phyloP scores from a whole-genome alignment of 30 jellyfish, hydroid and myxozoan genomes.

The Morbakka virulenta region DNA sequence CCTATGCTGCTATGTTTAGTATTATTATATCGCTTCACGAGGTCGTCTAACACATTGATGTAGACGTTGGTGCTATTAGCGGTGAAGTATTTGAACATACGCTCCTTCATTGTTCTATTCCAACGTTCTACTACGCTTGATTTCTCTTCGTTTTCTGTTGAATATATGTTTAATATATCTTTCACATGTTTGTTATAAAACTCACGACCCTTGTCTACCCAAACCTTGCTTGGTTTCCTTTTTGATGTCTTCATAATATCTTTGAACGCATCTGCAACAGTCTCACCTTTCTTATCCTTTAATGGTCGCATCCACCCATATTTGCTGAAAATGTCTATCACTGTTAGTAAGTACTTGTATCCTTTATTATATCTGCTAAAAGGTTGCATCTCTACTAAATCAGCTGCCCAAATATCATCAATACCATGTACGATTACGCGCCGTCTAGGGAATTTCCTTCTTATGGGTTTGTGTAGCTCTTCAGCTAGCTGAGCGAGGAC shows the following conservation, averaged over 20 bases:
- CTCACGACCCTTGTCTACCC: background rate
- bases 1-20: conserved; percentile 29
- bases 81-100: conserved; percentile 27
- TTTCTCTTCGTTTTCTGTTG: conserved; percentile 14
- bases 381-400: too few relatives aligned
- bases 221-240: too few relatives aligned
- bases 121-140: conserved; percentile 43
- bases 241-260: too few relatives aligned
- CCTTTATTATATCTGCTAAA: too few relatives aligned
- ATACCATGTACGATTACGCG: too few relatives aligned
- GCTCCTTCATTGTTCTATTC: conserved; percentile 37
- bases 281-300: conserved; percentile 16
- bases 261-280: background rate
- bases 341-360: conserved; percentile 1
- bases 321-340: conserved; percentile 38
- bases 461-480: too few relatives aligned
- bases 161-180: background rate
- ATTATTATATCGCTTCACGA: conserved; percentile 30
- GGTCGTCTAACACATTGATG: background rate
- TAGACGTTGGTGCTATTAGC: background rate
- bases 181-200: conserved; percentile 21
- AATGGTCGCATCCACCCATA: conserved; percentile 53
- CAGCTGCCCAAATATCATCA: too few relatives aligned
- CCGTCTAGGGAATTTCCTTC: too few relatives aligned
- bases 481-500: too few relatives aligned